A percentile compares a stretch with the other conserved stretches of the same genome.
phyloP scores from a whole-genome alignment of 1,140 invertebrate species.

The Trichoplusia ni region DNA sequence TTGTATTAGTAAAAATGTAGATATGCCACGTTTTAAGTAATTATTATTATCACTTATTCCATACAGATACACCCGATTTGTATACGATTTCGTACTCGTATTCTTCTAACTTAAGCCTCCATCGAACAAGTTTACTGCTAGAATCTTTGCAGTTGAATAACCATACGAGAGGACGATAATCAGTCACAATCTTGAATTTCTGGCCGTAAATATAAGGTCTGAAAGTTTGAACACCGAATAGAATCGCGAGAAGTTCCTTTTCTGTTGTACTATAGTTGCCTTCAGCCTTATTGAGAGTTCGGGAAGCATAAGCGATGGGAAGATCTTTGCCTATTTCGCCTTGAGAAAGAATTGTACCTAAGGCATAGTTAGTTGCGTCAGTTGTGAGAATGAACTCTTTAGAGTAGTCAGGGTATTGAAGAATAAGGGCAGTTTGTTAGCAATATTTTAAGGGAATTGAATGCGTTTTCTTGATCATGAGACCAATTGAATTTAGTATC shows the following conservation, averaged over 20 bases:
- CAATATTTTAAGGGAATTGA: slow-evolving; percentile 49
- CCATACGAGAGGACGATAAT: slow-evolving; percentile 79
- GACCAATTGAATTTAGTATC: slow-evolving; percentile 39
- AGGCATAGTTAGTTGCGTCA: slow-evolving; percentile 58
- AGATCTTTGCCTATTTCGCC: slow-evolving; percentile 40
- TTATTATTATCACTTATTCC: not conserved
- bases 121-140: slow-evolving; percentile 44
- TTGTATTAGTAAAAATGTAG: not conserved
- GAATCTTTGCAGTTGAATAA: slow-evolving; percentile 71
- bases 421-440: slow-evolving; percentile 54
- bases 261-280: slow-evolving; percentile 37
- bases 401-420: too few relatives aligned
- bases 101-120: slow-evolving; percentile 55
- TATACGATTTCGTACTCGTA: slow-evolving; percentile 60
- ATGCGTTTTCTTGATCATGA: slow-evolving; percentile 44
- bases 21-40: not conserved
- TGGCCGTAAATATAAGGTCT: slow-evolving; percentile 74
- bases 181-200: slow-evolving; percentile 77
- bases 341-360: slow-evolving; percentile 59
- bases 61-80: slow-evolving; percentile 32
- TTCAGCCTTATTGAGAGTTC: slow-evolving; percentile 43
- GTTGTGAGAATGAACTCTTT: slow-evolving; percentile 67
- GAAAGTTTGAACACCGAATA: slow-evolving; percentile 77
- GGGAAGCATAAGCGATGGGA: slow-evolving; percentile 51
- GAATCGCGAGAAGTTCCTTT: slow-evolving; percentile 43